Conservation (phyloP, 2,888 invertebrate species). For the Tenodera sinensis region DNA sequence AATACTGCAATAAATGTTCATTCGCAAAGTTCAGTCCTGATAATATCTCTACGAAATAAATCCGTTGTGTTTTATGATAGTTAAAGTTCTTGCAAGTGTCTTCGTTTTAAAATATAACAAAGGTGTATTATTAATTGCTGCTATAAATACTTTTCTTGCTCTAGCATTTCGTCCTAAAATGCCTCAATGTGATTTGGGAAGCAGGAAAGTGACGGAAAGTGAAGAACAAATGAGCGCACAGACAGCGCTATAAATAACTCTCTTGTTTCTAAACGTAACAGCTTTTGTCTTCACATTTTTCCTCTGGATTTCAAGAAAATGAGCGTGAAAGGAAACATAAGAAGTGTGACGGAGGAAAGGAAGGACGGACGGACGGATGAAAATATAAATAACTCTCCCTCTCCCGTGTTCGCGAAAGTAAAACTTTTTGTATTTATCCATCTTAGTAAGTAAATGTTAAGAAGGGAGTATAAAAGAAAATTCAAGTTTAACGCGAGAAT, state of each 20-base stretch:
- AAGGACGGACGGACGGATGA: not conserved
- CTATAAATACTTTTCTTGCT: not conserved
- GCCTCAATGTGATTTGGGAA: not conserved
- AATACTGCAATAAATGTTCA: too few species aligned
- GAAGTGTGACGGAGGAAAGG: not conserved
- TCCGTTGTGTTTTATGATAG: too few species aligned
- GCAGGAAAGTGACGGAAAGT: not conserved
- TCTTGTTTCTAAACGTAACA: not conserved
- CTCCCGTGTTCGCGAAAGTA: not conserved
- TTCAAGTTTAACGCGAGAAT: not conserved
- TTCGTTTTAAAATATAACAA: too few species aligned
- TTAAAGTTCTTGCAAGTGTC: too few species aligned
- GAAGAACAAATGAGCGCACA: not conserved
- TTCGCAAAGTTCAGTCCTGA: too few species aligned
- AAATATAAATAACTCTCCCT: not conserved
- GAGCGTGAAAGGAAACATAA: not conserved
- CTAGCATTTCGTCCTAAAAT: not conserved
- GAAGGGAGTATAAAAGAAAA: not conserved
- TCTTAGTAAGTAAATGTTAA: not conserved
- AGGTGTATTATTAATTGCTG: not conserved
- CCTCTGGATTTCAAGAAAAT: not conserved
- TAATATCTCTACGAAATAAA: too few species aligned
- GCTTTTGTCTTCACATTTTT: not conserved
- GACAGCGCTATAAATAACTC: not conserved
- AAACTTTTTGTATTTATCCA: not conserved